Conservation (phyloP, 1,140 invertebrate genomes). For the Manduca sexta region DNA sequence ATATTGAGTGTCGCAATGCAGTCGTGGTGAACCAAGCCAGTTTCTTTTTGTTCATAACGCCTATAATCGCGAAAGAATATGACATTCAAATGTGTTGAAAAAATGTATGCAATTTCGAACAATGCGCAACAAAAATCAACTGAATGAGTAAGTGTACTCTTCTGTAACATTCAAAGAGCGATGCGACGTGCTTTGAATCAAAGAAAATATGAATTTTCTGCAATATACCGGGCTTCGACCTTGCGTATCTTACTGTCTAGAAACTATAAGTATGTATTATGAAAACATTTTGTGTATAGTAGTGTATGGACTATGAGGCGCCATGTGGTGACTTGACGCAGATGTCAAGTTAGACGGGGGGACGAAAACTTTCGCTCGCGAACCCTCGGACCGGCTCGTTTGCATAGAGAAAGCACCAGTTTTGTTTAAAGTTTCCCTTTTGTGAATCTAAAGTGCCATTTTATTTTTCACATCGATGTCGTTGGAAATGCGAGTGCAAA, state of each 20-base stretch:
- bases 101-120: too few relatives aligned
- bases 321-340: constrained; percentile 1
- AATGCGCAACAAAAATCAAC: too few relatives aligned
- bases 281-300: too few relatives aligned
- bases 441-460: constrained; percentile 42
- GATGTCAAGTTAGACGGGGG: not conserved
- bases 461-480: constrained; percentile 28
- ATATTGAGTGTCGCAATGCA: constrained; percentile 1
- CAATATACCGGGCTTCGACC: not conserved
- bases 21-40: not conserved
- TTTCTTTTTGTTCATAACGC: too few relatives aligned
- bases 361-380: constrained; percentile 44
- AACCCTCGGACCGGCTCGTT: constrained; percentile 32
- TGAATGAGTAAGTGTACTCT: not conserved
- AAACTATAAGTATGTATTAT: not conserved
- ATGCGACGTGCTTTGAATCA: constrained; percentile 2
- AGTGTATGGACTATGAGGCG: too few relatives aligned
- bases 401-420: constrained; percentile 59
- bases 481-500: constrained; percentile 7
- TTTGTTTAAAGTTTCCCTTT: constrained; percentile 52
- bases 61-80: too few relatives aligned
- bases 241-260: not conserved
- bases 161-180: not conserved
- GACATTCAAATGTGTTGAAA: too few relatives aligned
- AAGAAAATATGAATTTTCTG: not conserved